Conservation (phyloP, 2,888 invertebrate species). For the Coenonympha arcania region DNA sequence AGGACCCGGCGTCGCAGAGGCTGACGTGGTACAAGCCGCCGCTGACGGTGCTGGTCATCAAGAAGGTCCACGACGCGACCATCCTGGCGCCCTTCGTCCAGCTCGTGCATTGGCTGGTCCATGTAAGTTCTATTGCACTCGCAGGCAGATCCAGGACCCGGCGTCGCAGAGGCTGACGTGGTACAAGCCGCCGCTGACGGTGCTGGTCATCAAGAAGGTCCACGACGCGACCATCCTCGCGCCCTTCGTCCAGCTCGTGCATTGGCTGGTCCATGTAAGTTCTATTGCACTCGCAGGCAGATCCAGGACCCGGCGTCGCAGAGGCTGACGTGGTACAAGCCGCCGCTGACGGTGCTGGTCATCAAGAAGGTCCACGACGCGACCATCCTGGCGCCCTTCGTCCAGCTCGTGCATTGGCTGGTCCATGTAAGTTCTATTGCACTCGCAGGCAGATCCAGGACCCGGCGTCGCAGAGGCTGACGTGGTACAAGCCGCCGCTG, state of each 20-base stretch:
- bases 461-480: too few relatives aligned
- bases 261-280: slow-evolving; percentile 94
- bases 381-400: slow-evolving; percentile 90
- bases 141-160: slow-evolving; percentile 97
- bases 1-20: too few relatives aligned
- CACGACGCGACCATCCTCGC: slow-evolving; percentile 90
- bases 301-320: slow-evolving; percentile 98
- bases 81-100: too few relatives aligned
- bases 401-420: slow-evolving; percentile 93
- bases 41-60: too few relatives aligned
- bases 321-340: slow-evolving; percentile 97
- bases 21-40: too few relatives aligned
- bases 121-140: too few relatives aligned
- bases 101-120: too few relatives aligned
- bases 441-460: too few relatives aligned
- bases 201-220: slow-evolving; percentile 96
- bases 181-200: slow-evolving; percentile 97
- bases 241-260: slow-evolving; percentile 93
- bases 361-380: slow-evolving; percentile 97
- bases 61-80: too few relatives aligned
- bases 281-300: too few relatives aligned
- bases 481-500: too few relatives aligned
- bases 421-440: too few relatives aligned
- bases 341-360: slow-evolving; percentile 95
- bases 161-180: slow-evolving; percentile 96